phyloP scores from a whole-genome alignment of 2,888 invertebrate genomes.

The Ellobium chinense region DNA sequence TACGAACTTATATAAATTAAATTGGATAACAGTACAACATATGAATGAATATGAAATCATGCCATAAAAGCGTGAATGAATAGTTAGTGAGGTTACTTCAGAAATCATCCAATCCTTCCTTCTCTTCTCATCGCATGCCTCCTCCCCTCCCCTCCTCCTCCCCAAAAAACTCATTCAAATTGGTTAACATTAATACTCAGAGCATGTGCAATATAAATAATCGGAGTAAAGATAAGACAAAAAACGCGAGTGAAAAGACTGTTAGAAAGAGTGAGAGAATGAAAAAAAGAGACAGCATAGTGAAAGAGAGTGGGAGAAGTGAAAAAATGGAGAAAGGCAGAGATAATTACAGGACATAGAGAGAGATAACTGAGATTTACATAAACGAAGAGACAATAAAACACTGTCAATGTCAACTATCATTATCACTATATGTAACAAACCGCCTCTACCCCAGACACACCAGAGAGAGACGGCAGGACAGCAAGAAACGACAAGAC shows the following conservation, averaged over 20 bases:
- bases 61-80: background rate
- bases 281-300: background rate
- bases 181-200: too few relatives aligned
- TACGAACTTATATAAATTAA: background rate
- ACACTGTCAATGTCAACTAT: background rate
- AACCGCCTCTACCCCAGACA: too few relatives aligned
- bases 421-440: background rate
- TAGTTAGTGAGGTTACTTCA: background rate
- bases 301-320: background rate
- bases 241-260: background rate
- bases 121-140: background rate
- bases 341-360: background rate
- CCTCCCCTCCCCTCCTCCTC: background rate
- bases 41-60: background rate
- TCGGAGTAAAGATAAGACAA: background rate
- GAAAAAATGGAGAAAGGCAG: background rate
- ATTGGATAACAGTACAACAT: background rate
- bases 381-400: too few relatives aligned
- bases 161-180: background rate
- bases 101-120: background rate
- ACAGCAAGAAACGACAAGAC: too few relatives aligned
- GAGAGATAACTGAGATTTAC: background rate
- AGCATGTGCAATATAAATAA: background rate
- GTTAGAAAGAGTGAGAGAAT: background rate
- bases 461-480: too few relatives aligned